phyloP scores from a whole-genome alignment of 92 coral and sea anemone species.

The Phenganax marumi region DNA sequence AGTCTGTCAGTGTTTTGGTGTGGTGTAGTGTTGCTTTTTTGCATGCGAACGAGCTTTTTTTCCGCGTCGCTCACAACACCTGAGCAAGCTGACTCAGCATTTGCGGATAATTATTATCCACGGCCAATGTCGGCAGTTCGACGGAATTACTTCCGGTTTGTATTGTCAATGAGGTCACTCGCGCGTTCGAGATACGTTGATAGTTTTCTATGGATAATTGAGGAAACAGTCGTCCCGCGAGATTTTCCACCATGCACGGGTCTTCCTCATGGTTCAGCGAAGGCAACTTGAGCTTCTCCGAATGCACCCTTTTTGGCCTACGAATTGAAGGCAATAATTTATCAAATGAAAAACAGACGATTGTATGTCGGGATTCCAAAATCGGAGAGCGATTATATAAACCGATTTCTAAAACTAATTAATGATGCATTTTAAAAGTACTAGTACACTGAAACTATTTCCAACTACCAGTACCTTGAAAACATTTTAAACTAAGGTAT shows the following conservation, averaged over 20 bases:
- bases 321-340: not conserved
- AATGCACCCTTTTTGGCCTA: conserved; percentile 94
- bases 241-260: conserved; percentile 85
- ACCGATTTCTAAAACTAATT: too few relatives aligned
- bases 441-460: too few relatives aligned
- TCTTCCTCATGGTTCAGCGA: conserved; percentile 89
- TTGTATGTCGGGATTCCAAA: not conserved
- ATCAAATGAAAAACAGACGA: not conserved
- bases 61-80: conserved; percentile 52
- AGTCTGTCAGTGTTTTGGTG: too few relatives aligned
- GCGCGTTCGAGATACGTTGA: conserved; percentile 56
- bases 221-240: conserved; percentile 87
- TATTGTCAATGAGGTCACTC: conserved; percentile 76
- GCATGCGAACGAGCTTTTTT: not conserved
- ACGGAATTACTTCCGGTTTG: conserved; percentile 82
- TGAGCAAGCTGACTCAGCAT: conserved; percentile 89
- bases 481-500: too few relatives aligned
- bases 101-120: conserved; percentile 90
- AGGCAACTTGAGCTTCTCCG: conserved; percentile 69
- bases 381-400: too few relatives aligned
- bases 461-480: too few relatives aligned
- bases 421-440: too few relatives aligned
- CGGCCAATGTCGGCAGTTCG: conserved; percentile 75
- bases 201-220: conserved; percentile 78
- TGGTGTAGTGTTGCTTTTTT: too few relatives aligned